Percentiles rank a stretch among this genome's conserved stretches.
phyloP scores from a whole-genome alignment of 2,113 vertebrate genomes.

The Piaya cayana region DNA sequence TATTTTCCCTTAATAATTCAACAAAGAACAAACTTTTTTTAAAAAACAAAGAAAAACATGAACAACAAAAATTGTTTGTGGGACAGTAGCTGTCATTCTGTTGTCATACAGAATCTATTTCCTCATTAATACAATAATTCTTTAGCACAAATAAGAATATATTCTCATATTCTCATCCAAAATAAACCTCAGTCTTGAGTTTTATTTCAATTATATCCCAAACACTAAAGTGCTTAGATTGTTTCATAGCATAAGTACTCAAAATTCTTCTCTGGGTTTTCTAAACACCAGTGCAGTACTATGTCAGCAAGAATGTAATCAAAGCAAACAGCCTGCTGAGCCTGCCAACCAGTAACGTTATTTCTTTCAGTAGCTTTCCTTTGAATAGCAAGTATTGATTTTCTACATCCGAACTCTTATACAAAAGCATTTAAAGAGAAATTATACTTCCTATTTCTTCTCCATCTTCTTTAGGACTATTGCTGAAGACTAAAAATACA shows the following conservation, averaged over 20 bases:
- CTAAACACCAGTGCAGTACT: neutral
- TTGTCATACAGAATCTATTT: neutral
- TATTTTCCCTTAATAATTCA: neutral
- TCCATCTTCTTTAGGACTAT: slow-evolving; percentile 1
- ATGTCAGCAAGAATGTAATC: slow-evolving; percentile 9
- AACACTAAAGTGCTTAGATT: neutral
- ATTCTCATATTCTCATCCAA: neutral
- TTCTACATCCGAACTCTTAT: slow-evolving; percentile 34
- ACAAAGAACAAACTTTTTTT: neutral
- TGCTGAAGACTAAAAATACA: neutral
- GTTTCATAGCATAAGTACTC: neutral
- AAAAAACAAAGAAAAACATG: neutral
- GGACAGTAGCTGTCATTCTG: neutral
- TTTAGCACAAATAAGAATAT: neutral
- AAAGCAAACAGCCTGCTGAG: slow-evolving; percentile 13
- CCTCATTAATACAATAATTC: neutral
- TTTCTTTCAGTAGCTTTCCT: slow-evolving; percentile 54
- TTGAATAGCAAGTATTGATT: slow-evolving; percentile 63
- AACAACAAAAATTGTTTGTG: neutral
- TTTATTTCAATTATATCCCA: neutral
- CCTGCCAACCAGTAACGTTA: slow-evolving; percentile 40
- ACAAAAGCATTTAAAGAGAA: slow-evolving; percentile 51
- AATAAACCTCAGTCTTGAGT: neutral
- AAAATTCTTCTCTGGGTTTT: neutral
- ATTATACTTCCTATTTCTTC: slow-evolving; percentile 35